phyloP scores from a whole-genome alignment of 2,888 invertebrate species.

The Hirtodrosophila confusa region DNA sequence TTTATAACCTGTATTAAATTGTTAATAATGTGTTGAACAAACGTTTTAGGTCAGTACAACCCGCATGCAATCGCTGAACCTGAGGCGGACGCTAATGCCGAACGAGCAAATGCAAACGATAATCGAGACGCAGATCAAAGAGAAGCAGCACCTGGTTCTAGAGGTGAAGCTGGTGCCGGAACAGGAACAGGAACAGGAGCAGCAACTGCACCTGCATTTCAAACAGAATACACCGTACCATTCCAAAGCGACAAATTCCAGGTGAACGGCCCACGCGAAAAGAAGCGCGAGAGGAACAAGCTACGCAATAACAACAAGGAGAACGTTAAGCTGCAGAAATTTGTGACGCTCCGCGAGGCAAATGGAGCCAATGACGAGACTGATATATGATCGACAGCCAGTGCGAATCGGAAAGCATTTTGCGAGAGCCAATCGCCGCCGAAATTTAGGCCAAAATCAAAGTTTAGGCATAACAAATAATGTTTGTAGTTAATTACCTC shows the following conservation, averaged over 20 bases:
- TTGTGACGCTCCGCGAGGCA: conserved; percentile 66
- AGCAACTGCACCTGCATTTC: conserved; percentile 57
- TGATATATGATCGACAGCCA: conserved; percentile 75
- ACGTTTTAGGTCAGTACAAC: conserved; percentile 57
- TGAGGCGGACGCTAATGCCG: conserved; percentile 6
- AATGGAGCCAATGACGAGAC: conserved; percentile 80
- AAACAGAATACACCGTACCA: conserved; percentile 63
- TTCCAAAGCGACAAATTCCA: conserved; percentile 78
- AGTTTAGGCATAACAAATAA: conserved; percentile 58
- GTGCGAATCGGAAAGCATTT: conserved; percentile 48
- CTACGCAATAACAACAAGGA: conserved; percentile 61
- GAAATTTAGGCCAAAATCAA: conserved; percentile 60
- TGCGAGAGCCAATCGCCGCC: conserved; percentile 48
- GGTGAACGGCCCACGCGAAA: conserved; percentile 56
- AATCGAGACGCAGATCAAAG: conserved; percentile 27
- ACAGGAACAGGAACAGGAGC: conserved; percentile 4
- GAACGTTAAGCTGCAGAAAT: conserved; percentile 73
- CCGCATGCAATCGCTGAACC: conserved; percentile 18
- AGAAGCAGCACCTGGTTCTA: neutral
- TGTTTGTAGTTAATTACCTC: conserved; percentile 64
- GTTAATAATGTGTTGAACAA: neutral
- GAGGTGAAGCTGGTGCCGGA: neutral
- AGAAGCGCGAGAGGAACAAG: conserved; percentile 54
- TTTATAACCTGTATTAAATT: neutral
- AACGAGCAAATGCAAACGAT: conserved; percentile 17